Evolutionary conservation across 2,113 vertebrate species (phyloP).

Genomic region (Lepus americanus): DNA sequence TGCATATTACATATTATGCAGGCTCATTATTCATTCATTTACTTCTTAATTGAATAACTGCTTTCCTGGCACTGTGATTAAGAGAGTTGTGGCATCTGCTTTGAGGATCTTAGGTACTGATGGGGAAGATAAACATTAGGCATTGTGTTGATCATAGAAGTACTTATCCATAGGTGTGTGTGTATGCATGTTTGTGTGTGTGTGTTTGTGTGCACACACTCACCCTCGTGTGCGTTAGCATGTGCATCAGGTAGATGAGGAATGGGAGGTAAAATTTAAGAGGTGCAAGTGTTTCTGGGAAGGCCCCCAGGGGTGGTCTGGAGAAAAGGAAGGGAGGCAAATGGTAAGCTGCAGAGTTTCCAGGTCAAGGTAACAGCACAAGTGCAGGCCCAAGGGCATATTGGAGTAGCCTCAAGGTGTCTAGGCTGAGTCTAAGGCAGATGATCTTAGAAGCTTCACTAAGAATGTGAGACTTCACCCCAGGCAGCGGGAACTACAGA

Average conservation of each 20-base stretch:
- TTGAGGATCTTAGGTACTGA: not conserved
- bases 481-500: not conserved
- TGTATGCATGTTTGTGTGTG: rapidly evolving
- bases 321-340: not conserved
- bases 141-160: not conserved
- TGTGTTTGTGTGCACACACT: not conserved
- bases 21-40: not conserved
- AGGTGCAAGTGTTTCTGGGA: not conserved
- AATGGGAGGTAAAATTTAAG: not conserved
- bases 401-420: too few species aligned
- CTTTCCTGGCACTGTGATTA: constrained; percentile 16
- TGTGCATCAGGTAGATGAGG: not conserved
- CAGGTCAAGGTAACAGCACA: not conserved
- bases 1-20: not conserved
- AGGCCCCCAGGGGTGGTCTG: not conserved
- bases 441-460: not conserved
- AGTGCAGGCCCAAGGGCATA: not conserved
- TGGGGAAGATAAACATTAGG: not conserved
- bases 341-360: not conserved
- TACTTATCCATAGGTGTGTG: too few species aligned
- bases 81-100: not conserved
- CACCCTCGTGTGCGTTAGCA: not conserved
- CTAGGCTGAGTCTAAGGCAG: not conserved
- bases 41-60: not conserved
- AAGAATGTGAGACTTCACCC: not conserved